Evolutionary conservation across 2,113 vertebrate genomes (phyloP).

Genomic region (Merops nubicus): DNA sequence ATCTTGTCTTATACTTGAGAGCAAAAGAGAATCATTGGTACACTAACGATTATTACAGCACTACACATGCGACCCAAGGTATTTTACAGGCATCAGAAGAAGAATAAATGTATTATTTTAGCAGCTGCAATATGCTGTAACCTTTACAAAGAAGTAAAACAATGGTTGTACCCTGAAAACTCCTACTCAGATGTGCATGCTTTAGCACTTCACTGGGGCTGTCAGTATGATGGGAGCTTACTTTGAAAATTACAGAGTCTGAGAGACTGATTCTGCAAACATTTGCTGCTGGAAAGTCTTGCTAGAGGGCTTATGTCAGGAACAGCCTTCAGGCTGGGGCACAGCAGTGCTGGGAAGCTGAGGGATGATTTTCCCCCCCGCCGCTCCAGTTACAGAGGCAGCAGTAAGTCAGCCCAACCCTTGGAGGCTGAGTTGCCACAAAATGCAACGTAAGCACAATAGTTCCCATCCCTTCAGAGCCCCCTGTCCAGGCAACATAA

Average conservation of each 20-base stretch:
- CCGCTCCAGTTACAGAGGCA: accelerated
- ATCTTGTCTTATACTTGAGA: neutral
- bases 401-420: accelerated
- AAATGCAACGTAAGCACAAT: neutral
- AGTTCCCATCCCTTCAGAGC: neutral
- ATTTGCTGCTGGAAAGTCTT: neutral
- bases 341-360: neutral
- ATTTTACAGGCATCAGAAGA: neutral
- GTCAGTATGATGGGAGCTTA: accelerated
- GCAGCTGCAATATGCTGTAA: neutral
- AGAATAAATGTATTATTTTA: neutral
- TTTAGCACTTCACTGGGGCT: neutral
- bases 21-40: neutral
- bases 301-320: accelerated
- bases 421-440: neutral
- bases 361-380: neutral
- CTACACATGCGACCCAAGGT: neutral
- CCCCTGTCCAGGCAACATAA: neutral
- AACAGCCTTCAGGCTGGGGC: neutral
- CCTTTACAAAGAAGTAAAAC: neutral
- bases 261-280: neutral
- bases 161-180: neutral
- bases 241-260: neutral
- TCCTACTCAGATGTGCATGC: accelerated
- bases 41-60: neutral